Conservation (phyloP, 2,888 invertebrate genomes). For the Erebia aethiops region DNA sequence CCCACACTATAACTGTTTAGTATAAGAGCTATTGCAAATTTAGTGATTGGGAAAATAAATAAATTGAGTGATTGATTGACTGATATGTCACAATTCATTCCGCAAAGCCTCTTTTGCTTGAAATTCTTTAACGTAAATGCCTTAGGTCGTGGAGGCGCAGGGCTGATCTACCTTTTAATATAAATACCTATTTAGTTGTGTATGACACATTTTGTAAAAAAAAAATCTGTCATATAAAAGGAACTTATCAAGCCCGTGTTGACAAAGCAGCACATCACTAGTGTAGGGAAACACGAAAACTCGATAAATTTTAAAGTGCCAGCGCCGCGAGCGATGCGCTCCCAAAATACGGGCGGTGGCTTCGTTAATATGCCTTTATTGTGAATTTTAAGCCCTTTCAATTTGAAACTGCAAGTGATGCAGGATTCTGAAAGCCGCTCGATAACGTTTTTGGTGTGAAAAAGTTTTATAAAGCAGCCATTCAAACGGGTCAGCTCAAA, state of each 20-base stretch:
- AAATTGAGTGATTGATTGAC: too few relatives aligned
- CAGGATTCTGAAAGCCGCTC: constrained; percentile 37
- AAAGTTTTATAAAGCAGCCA: constrained; percentile 35
- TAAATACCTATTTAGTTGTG: too few relatives aligned
- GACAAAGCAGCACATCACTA: constrained; percentile 12
- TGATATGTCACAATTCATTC: too few relatives aligned
- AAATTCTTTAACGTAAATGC: too few relatives aligned
- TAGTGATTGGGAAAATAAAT: too few relatives aligned
- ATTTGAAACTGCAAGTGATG: constrained; percentile 41
- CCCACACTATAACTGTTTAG: too few relatives aligned
- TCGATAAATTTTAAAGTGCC: constrained; percentile 78
- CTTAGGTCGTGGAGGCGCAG: too few relatives aligned
- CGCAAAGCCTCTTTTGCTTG: too few relatives aligned
- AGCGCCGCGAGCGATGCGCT: constrained; percentile 62
- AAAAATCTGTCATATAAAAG: not conserved
- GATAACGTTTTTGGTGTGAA: constrained; percentile 35
- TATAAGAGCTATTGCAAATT: too few relatives aligned
- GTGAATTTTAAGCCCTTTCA: constrained; percentile 43
- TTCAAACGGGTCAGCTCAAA: constrained; percentile 33
- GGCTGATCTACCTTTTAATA: too few relatives aligned
- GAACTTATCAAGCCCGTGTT: not conserved
- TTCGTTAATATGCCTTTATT: constrained; percentile 46
- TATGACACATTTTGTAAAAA: too few relatives aligned
- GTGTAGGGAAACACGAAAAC: constrained; percentile 66
- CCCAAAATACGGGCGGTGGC: constrained; percentile 50